phyloP scores from a whole-genome alignment of 2,797 vertebrate species.

The Coregonus suidteri region DNA sequence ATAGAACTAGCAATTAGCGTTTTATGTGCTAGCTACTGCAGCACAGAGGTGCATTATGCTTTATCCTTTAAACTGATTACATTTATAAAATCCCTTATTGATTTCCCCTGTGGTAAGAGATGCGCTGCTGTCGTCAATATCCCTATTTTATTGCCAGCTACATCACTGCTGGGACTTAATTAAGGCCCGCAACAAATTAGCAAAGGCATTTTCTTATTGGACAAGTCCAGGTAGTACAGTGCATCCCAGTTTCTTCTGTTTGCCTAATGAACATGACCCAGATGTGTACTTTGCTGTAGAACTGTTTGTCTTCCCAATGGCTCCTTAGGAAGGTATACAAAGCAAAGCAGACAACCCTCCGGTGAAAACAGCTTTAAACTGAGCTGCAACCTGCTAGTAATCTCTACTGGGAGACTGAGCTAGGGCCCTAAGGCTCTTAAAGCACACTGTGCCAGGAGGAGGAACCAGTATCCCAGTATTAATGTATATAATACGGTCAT shows the following conservation, averaged over 20 bases:
- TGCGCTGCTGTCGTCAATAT: constrained; percentile 53
- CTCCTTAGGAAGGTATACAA: neutral
- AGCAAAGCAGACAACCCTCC: constrained; percentile 42
- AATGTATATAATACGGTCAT: too few species aligned
- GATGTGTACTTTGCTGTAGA: constrained; percentile 23
- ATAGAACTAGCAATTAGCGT: neutral
- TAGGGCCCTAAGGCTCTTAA: too few species aligned
- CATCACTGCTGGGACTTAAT: neutral
- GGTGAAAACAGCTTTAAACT: constrained; percentile 38
- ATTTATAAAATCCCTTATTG: constrained; percentile 19
- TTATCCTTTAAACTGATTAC: constrained; percentile 47
- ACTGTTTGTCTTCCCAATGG: constrained; percentile 36
- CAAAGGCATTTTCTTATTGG: too few species aligned
- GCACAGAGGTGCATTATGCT: constrained; percentile 11
- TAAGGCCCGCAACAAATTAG: too few species aligned
- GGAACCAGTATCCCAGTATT: too few species aligned
- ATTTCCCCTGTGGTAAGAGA: constrained; percentile 46
- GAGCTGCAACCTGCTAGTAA: neutral
- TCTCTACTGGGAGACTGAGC: neutral
- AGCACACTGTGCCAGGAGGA: too few species aligned
- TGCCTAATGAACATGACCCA: too few species aligned
- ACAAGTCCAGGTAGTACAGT: too few species aligned
- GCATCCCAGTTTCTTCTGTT: too few species aligned
- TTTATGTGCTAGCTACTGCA: neutral
- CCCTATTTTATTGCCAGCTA: constrained; percentile 51